Percentiles rank a stretch among this genome's conserved stretches.
Evolutionary conservation across 92 coral and sea anemone genomes (phyloP).

Genomic region (Zoanthus gigantus): DNA sequence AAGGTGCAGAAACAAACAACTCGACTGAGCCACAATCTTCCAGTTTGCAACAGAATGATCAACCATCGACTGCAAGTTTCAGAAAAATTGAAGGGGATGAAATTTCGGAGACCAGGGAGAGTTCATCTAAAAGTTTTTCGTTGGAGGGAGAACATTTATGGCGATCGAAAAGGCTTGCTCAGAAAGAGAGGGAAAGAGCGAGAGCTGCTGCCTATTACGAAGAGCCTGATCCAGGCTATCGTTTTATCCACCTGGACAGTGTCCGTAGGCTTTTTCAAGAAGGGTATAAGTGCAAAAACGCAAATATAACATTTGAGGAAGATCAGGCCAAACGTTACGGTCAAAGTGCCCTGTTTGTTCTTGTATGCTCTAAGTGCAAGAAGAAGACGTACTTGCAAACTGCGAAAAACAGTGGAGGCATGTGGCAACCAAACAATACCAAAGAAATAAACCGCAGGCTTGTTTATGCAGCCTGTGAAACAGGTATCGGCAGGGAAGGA

Average conservation of each 20-base stretch:
- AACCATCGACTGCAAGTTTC: slow-evolving; percentile 27
- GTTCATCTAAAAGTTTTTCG: slow-evolving; percentile 3
- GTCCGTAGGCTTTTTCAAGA: slow-evolving; percentile 51
- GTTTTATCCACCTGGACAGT: slow-evolving; percentile 52
- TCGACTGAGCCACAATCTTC: slow-evolving; percentile 8
- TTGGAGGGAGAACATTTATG: background rate
- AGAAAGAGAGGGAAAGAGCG: slow-evolving; percentile 1
- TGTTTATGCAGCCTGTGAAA: slow-evolving; percentile 64
- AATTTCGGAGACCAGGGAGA: background rate
- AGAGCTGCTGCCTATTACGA: slow-evolving; percentile 3
- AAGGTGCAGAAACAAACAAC: slow-evolving; percentile 11
- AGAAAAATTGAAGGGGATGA: slow-evolving; percentile 7
- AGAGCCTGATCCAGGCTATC: slow-evolving; percentile 58
- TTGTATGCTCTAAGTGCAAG: slow-evolving; percentile 56
- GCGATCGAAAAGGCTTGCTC: slow-evolving; percentile 5
- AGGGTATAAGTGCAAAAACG: slow-evolving; percentile 44
- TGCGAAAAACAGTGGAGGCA: slow-evolving; percentile 37
- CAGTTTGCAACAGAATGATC: background rate
- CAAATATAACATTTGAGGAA: slow-evolving; percentile 39
- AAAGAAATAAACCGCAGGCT: slow-evolving; percentile 55
- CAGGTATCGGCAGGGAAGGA: slow-evolving; percentile 63
- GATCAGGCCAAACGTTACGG: slow-evolving; percentile 57
- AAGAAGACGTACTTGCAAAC: slow-evolving; percentile 48
- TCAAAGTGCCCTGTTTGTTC: slow-evolving; percentile 52
- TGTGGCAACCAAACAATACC: slow-evolving; percentile 56